phyloP scores from a whole-genome alignment of 2,113 vertebrate genomes.

The Prietella phreatophila region DNA sequence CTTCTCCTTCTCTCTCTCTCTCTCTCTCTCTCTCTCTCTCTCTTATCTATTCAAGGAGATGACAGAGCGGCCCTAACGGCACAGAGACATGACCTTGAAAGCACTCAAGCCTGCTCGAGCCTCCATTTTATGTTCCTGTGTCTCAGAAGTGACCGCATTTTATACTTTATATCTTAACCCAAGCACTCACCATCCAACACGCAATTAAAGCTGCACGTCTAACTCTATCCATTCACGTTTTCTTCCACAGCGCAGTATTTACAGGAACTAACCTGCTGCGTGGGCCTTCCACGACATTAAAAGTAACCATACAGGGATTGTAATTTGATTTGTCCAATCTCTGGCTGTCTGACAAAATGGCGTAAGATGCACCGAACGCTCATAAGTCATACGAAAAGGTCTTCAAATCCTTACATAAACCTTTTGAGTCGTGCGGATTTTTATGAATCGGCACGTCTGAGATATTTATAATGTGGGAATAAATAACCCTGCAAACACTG shows the following conservation, averaged over 20 bases:
- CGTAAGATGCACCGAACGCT: background rate
- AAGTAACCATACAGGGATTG: background rate
- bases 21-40: background rate
- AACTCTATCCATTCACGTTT: background rate
- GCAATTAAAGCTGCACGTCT: background rate
- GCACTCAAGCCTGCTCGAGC: background rate
- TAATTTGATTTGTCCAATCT: background rate
- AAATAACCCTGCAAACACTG: background rate
- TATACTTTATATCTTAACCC: background rate
- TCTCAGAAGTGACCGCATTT: background rate
- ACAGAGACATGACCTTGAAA: constrained; percentile 9
- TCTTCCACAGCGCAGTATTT: background rate
- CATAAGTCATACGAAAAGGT: background rate
- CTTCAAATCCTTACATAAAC: background rate
- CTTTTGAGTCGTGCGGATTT: background rate
- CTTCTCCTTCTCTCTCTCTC: background rate
- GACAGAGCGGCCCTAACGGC: too few relatives aligned
- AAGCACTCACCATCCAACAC: background rate
- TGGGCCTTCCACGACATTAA: background rate
- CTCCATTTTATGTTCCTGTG: background rate
- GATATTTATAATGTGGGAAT: background rate
- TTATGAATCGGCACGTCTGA: background rate
- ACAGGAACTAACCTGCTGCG: background rate
- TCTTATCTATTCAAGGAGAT: background rate
- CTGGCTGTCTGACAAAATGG: background rate